Conservation (phyloP, 2,113 vertebrate genomes). For the Myodes glareolus region DNA sequence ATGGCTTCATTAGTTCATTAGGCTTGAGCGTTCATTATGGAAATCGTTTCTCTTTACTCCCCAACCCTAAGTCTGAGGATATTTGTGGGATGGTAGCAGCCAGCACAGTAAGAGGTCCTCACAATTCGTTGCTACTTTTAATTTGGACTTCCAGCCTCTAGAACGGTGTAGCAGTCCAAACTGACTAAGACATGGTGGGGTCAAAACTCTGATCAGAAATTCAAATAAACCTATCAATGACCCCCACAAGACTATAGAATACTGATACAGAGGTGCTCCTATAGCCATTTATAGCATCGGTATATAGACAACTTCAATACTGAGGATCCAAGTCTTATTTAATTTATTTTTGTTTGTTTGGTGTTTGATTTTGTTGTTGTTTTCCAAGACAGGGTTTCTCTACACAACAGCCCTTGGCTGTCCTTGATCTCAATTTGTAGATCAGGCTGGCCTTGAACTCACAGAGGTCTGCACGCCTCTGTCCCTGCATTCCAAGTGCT, state of each 20-base stretch:
- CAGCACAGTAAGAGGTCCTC: constrained; percentile 5
- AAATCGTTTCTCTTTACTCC: neutral
- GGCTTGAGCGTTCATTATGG: neutral
- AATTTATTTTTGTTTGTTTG: neutral
- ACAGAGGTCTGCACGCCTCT: too few relatives aligned
- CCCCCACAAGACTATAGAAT: neutral
- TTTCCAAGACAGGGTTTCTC: too few relatives aligned
- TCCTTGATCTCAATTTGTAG: too few relatives aligned
- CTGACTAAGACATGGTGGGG: neutral
- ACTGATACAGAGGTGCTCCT: neutral
- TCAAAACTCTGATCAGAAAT: constrained; percentile 16
- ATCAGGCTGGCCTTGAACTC: too few relatives aligned
- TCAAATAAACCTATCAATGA: constrained; percentile 29
- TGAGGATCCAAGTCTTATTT: neutral
- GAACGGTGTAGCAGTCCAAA: neutral
- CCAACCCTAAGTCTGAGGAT: neutral
- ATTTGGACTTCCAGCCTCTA: neutral
- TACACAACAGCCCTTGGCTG: too few relatives aligned
- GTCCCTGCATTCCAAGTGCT: too few relatives aligned
- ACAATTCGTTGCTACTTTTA: neutral
- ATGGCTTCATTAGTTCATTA: constrained; percentile 22
- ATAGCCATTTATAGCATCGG: neutral
- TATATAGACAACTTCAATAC: neutral
- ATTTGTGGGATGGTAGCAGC: neutral
- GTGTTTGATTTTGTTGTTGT: too few relatives aligned